phyloP scores from a whole-genome alignment of 2,888 invertebrate genomes.

The Ennomos fuscantarius region DNA sequence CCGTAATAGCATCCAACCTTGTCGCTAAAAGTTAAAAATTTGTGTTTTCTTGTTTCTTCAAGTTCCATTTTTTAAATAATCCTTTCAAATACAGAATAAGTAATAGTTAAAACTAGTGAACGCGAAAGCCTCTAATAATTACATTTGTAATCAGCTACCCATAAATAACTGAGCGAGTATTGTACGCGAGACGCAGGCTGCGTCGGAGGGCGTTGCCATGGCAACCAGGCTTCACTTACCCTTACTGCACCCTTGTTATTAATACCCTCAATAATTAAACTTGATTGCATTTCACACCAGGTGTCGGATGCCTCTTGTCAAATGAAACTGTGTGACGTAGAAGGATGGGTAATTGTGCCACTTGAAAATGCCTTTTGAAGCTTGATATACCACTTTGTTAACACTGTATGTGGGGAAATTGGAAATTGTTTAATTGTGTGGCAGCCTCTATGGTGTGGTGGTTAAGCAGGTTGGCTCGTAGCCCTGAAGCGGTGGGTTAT shows the following conservation, averaged over 20 bases:
- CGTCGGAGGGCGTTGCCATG: constrained; percentile 78
- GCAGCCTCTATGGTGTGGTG: too few relatives aligned
- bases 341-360: constrained; percentile 35
- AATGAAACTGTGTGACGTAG: constrained; percentile 43
- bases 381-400: constrained; percentile 15
- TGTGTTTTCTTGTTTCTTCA: neutral
- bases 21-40: too few relatives aligned
- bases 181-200: constrained; percentile 73
- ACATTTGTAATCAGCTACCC: constrained; percentile 77
- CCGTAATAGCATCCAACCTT: too few relatives aligned
- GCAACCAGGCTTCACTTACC: constrained; percentile 69
- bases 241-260: constrained; percentile 83
- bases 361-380: constrained; percentile 29
- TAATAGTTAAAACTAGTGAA: too few relatives aligned
- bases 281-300: constrained; percentile 85
- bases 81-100: constrained; percentile 26
- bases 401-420: constrained; percentile 1
- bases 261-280: constrained; percentile 85
- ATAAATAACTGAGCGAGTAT: constrained; percentile 79
- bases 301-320: constrained; percentile 80
- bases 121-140: constrained; percentile 60
- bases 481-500: too few relatives aligned
- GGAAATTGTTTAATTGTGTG: neutral
- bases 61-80: constrained; percentile 13
- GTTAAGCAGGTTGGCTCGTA: too few relatives aligned